Percentiles rank a stretch among this genome's conserved stretches.
Conservation (phyloP, 2,888 invertebrate genomes). For the Peribatodes rhomboidaria region DNA sequence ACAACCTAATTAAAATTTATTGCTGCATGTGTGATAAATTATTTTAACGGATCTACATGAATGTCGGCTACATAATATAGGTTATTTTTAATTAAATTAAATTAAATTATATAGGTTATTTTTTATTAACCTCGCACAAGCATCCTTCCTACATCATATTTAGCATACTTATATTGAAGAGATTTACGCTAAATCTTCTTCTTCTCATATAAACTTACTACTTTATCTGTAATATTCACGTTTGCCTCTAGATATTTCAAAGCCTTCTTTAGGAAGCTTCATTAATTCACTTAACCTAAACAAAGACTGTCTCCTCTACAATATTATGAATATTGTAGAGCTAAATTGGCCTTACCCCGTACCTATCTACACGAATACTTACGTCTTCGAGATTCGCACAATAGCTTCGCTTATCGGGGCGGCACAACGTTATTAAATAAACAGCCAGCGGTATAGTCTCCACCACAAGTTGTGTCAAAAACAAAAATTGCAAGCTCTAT, state of each 20-base stretch:
- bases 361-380: constrained; percentile 48
- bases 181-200: too few relatives aligned
- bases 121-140: too few relatives aligned
- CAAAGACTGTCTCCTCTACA: constrained; percentile 33
- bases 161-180: too few relatives aligned
- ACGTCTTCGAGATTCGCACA: constrained; percentile 62
- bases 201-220: too few relatives aligned
- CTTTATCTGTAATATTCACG: not conserved
- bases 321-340: constrained; percentile 38
- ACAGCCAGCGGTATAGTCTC: constrained; percentile 60
- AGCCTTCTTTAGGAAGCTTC: constrained; percentile 11
- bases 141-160: too few relatives aligned
- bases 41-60: too few relatives aligned
- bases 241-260: not conserved
- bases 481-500: constrained; percentile 28
- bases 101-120: too few relatives aligned
- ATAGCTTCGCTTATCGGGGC: constrained; percentile 74
- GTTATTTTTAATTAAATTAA: too few relatives aligned
- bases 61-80: too few relatives aligned
- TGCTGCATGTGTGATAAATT: too few relatives aligned
- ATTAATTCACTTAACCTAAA: constrained; percentile 32
- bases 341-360: constrained; percentile 39
- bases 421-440: constrained; percentile 81
- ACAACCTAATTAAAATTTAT: too few relatives aligned
- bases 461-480: constrained; percentile 26